Evolutionary conservation across 1,140 invertebrate species (phyloP).

Genomic region (Melitaea cinxia): DNA sequence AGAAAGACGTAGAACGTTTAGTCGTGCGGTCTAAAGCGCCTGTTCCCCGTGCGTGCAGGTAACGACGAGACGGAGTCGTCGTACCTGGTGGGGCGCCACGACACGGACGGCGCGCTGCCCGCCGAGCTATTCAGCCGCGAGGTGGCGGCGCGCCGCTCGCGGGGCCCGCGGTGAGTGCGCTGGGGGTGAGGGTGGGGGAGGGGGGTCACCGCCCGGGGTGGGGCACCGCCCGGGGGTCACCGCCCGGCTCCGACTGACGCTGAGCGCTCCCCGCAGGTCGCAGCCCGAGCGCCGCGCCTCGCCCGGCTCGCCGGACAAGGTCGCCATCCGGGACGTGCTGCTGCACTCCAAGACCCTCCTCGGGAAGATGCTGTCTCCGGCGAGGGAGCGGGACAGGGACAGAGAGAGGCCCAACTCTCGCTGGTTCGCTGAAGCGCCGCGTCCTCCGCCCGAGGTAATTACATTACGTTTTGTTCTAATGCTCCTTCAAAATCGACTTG

Average conservation of each 20-base stretch:
- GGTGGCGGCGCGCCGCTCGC: conserved; percentile 57
- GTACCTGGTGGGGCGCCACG: conserved; percentile 71
- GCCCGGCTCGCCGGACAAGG: conserved; percentile 56
- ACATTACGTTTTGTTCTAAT: background rate
- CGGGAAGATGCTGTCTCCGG: conserved; percentile 90
- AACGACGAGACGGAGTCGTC: conserved; percentile 71
- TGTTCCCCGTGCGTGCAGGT: too few relatives aligned
- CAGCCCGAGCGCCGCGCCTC: conserved; percentile 69
- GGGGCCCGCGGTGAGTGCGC: conserved; percentile 57
- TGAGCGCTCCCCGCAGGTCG: conserved; percentile 50
- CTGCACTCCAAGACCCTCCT: conserved; percentile 89
- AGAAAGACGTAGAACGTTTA: too few relatives aligned
- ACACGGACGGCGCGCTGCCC: conserved; percentile 64
- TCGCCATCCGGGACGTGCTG: conserved; percentile 86
- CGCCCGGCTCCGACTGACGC: too few relatives aligned
- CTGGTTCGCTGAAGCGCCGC: conserved; percentile 58
- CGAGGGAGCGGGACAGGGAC: conserved; percentile 76
- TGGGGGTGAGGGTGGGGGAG: conserved; percentile 53
- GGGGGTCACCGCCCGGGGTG: too few relatives aligned
- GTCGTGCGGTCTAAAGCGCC: too few relatives aligned
- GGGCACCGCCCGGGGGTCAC: conserved; percentile 38
- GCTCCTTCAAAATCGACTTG: too few relatives aligned
- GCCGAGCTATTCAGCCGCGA: conserved; percentile 67
- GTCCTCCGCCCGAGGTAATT: conserved; percentile 43
- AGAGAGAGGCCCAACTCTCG: conserved; percentile 53